A percentile compares a stretch with the other conserved stretches of the same genome.
phyloP scores from a whole-genome alignment of 2,113 vertebrate species.

The Phrynosoma blainvillii region DNA sequence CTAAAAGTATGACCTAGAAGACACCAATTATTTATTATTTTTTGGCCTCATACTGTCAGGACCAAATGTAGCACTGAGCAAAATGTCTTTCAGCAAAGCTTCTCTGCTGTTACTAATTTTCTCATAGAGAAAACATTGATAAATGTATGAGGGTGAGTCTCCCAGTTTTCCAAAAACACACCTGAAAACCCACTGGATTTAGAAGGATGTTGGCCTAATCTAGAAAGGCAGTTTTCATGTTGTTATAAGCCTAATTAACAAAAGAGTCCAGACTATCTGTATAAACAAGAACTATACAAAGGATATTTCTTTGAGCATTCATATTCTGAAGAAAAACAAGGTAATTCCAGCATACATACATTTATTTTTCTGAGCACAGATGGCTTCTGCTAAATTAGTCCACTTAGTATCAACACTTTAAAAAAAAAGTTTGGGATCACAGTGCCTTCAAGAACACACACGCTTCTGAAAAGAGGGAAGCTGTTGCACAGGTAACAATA shows the following conservation, averaged over 20 bases:
- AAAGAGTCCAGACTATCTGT: background rate
- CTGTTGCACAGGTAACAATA: background rate
- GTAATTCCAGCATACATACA: background rate
- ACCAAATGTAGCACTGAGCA: background rate
- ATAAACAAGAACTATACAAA: constrained; percentile 10
- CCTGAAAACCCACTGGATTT: background rate
- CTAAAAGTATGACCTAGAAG: background rate
- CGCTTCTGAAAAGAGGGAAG: background rate
- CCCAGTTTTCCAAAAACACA: background rate
- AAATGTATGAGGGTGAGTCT: background rate
- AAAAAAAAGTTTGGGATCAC: background rate
- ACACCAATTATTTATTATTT: background rate
- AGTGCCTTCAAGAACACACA: constrained; percentile 15
- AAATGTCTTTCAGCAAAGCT: background rate
- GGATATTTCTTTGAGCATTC: constrained; percentile 15
- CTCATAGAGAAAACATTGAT: background rate
- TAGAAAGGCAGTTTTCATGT: background rate
- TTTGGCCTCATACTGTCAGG: background rate
- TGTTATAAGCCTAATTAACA: background rate
- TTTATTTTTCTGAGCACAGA: background rate
- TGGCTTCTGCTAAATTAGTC: background rate
- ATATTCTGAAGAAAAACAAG: constrained; percentile 24
- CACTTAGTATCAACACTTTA: background rate
- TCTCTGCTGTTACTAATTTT: background rate
- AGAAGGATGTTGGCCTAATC: background rate